These are phyloP conservation scores for Falco berigora DNA, from an alignment of 2,797 vertebrate genomes.

Conservation along the genomic window DNA sequence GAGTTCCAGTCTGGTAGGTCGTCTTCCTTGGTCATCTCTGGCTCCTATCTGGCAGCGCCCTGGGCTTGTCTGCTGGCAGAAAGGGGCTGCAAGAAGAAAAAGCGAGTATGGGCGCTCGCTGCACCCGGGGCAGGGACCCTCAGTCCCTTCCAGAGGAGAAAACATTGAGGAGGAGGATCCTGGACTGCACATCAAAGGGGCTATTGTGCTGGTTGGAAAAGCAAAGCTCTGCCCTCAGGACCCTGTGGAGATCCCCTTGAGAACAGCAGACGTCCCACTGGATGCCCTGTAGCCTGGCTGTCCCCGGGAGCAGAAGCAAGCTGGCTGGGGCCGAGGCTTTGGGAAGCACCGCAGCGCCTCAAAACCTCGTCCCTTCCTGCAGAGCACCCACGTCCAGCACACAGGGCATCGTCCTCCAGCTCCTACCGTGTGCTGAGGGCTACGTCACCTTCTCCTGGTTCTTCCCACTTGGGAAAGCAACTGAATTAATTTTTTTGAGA, in stretches of 20 bases:
- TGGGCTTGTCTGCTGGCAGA: not conserved
- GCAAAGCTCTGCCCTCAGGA: not conserved
- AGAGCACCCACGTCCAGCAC: not conserved
- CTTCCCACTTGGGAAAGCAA: not conserved
- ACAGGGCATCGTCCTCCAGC: not conserved
- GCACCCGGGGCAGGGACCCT: not conserved
- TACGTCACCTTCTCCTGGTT: not conserved
- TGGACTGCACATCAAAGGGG: not conserved
- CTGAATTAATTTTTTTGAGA: not conserved
- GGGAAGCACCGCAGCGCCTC: not conserved
- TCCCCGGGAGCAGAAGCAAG: not conserved
- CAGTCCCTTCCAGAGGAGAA: not conserved
- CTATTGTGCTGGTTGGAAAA: not conserved
- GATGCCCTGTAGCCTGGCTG: not conserved
- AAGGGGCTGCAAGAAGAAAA: not conserved
- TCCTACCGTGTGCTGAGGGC: not conserved
- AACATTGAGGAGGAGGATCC: not conserved
- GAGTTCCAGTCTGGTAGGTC: slow-evolving; percentile 84
- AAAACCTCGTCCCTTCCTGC: not conserved
- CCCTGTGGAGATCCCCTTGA: not conserved
- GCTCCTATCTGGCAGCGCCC: not conserved
- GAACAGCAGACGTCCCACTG: not conserved
- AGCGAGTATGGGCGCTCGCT: not conserved
- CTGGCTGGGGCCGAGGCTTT: not conserved
- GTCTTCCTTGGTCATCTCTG: slow-evolving; percentile 89